Evolutionary conservation across 1,140 invertebrate species (phyloP), one percentile per base, ranked within the genome.

Genomic region (Pollicipes pollicipes): DNA sequence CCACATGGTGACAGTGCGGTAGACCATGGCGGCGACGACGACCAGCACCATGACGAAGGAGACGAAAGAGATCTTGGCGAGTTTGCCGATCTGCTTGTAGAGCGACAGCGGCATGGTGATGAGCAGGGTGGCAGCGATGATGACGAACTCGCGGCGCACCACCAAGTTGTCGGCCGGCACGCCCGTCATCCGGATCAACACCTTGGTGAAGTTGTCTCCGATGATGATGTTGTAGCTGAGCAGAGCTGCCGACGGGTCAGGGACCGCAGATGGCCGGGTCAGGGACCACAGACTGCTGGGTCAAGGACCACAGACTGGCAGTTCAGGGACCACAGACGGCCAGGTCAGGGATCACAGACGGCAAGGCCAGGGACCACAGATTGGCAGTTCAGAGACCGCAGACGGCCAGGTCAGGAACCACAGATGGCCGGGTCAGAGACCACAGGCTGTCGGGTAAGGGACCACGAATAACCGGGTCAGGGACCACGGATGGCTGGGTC

Each of bases 161-260:
- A 88, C 78, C 26, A 88, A 75, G 28, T 83, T 81, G 76, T 83
- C 77, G 73, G 82, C 83, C n/a, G 72, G 74, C 70, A 75, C 27
- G 69, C 78, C 78, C 29, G 79, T 79, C 58, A 84, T 76, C 71
- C 90, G 83, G 13, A 88, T 82, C 37, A 93, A 80, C 3, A 93
- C 88, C 80, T 91, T 93, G 0, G 90, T 92, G 28, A 93, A 83
- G 0, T 90, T 93, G 78, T 94, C 91, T 32, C 90, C 91, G 29
- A 93, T 90, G 35, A 93, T 91, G 8, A 93, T 87, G 78, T 94
- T 93, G 78, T 94, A 93, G 68, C 90, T 91, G 35, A 93, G 88
- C 90, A 93, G 93, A 1, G 91, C 90, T 92, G 81, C 31, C 84
- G 84, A 35, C n/a, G n/a, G n/a, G n/a, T n/a, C n/a, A n/a, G n/a